These are phyloP conservation scores for Ifrita kowaldi DNA, from an alignment of 2,113 vertebrate genomes.

Conservation along the genomic window DNA sequence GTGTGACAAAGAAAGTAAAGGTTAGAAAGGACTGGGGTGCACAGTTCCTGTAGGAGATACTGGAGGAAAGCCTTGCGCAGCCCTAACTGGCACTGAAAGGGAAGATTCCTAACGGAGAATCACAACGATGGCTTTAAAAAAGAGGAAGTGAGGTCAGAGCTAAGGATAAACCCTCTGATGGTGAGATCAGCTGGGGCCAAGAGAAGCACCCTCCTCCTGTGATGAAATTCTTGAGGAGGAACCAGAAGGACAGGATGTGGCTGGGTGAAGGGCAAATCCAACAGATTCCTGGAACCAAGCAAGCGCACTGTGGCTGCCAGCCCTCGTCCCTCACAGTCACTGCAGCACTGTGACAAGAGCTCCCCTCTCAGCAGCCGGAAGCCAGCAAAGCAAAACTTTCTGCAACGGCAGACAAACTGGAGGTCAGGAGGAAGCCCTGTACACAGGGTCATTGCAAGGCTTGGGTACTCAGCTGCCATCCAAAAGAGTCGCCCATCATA, in stretches of 20 bases:
- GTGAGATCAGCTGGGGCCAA: neutral
- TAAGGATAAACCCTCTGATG: neutral
- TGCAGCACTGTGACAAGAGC: fast-evolving
- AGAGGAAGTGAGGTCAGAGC: neutral
- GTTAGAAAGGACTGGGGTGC: neutral
- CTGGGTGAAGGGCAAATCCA: fast-evolving
- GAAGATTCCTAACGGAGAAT: neutral
- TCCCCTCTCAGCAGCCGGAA: neutral
- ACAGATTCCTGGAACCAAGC: fast-evolving
- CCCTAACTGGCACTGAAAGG: neutral
- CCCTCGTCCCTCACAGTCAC: neutral
- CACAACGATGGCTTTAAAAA: neutral
- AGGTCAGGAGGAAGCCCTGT: neutral
- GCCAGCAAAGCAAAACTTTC: neutral
- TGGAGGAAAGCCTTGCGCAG: neutral
- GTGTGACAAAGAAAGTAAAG: neutral
- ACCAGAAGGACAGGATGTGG: neutral
- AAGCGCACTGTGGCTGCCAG: fast-evolving
- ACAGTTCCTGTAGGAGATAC: neutral
- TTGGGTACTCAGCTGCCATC: neutral
- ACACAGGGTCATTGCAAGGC: neutral
- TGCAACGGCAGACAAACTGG: fast-evolving
- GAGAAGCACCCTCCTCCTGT: neutral
- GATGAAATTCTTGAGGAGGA: neutral
- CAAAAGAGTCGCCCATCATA: neutral